These are phyloP conservation scores for Columba janthina DNA, from an alignment of 2,113 vertebrate genomes.

Conservation along the genomic window DNA sequence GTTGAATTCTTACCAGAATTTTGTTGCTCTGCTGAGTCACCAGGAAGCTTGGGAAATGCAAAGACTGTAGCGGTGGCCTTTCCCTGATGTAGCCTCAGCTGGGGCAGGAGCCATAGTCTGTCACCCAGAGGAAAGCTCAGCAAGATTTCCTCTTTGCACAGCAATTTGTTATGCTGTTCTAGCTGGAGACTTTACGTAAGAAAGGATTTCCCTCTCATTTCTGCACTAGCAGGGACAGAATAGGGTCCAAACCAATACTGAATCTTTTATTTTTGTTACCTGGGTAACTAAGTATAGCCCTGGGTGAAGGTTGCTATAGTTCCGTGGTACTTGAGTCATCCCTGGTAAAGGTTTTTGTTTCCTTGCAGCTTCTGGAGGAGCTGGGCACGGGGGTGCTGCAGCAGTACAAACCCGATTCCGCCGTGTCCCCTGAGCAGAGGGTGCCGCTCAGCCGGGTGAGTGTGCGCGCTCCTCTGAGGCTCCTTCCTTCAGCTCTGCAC, in stretches of 20 bases:
- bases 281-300: background rate
- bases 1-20: background rate
- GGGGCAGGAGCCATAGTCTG: background rate
- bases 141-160: background rate
- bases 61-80: background rate
- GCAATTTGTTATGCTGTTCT: background rate
- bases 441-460: constrained; percentile 83
- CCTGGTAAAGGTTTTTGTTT: background rate
- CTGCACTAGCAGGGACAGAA: background rate
- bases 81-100: background rate
- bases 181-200: background rate
- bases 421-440: constrained; percentile 61
- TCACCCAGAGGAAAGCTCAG: background rate
- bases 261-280: background rate
- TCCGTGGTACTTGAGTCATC: background rate
- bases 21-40: background rate
- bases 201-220: background rate
- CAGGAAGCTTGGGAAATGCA: background rate
- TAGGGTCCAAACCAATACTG: background rate
- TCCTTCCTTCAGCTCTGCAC: background rate
- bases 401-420: constrained; percentile 85
- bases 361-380: constrained; percentile 89
- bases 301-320: background rate
- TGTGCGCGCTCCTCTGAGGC: background rate
- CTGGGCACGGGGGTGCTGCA: constrained; percentile 90